These are phyloP conservation scores for Acleris literana DNA, from an alignment of 2,888 invertebrate genomes.

Conservation along the genomic window DNA sequence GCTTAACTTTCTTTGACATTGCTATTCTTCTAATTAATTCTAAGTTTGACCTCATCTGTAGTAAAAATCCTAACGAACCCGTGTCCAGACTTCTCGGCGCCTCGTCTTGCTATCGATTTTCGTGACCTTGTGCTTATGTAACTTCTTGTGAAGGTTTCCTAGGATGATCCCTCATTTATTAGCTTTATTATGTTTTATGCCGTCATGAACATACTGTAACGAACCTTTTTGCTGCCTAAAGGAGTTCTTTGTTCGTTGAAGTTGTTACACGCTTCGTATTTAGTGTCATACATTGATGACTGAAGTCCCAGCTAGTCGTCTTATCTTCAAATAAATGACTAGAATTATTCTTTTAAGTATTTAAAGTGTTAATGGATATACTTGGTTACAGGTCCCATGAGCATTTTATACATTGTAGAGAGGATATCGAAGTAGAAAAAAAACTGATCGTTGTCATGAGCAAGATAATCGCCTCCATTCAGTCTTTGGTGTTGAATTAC, in stretches of 20 bases:
- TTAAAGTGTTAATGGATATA: no score
- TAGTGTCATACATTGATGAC: no score
- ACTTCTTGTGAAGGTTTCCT: conserved; percentile 48
- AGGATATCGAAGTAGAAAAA: no score
- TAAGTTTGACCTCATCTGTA: not conserved
- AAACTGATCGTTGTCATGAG: no score
- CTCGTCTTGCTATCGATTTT: conserved; percentile 66
- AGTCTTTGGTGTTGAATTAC: no score
- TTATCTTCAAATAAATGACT: no score
- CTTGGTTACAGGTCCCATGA: no score
- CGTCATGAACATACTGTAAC: not conserved
- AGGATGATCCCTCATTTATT: conserved; percentile 42
- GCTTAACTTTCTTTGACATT: not conserved
- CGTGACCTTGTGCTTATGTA: conserved; percentile 67
- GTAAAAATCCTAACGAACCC: conserved; percentile 26
- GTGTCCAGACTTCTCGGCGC: conserved; percentile 61
- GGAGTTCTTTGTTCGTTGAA: conserved; percentile 4
- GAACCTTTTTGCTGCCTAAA: not conserved
- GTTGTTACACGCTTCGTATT: no score
- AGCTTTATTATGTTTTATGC: conserved; percentile 35
- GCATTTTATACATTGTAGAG: no score
- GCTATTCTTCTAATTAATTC: conserved; percentile 8
- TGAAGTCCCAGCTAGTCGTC: no score
- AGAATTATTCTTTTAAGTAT: no score
- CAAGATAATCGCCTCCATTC: no score